Conservation (phyloP, 2,888 invertebrate genomes). For the Phasia obesa region DNA sequence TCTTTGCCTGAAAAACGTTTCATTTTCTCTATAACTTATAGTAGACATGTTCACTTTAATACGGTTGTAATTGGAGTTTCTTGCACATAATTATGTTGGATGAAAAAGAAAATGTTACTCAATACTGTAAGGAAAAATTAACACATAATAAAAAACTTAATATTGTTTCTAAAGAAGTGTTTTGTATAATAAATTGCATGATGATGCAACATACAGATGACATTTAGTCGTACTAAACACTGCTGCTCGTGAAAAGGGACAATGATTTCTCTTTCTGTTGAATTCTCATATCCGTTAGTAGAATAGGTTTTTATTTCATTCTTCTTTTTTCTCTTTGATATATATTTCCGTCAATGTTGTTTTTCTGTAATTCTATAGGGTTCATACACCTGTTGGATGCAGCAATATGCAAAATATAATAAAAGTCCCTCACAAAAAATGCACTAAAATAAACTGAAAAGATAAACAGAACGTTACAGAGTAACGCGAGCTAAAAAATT, state of each 20-base stretch:
- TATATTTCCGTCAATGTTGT: slow-evolving; percentile 18
- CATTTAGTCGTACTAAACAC: slow-evolving; percentile 8
- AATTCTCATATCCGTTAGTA: slow-evolving; percentile 79
- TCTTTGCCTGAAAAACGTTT: background rate
- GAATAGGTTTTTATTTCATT: slow-evolving; percentile 70
- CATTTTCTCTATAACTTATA: background rate
- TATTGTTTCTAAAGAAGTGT: background rate
- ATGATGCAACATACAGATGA: slow-evolving; percentile 9
- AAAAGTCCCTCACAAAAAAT: background rate
- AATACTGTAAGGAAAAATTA: slow-evolving; percentile 9
- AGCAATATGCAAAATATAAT: slow-evolving; percentile 6
- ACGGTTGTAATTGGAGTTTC: slow-evolving; percentile 23
- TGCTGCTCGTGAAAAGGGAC: slow-evolving; percentile 26
- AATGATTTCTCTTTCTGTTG: slow-evolving; percentile 61
- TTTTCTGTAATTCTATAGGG: slow-evolving; percentile 3
- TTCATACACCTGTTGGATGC: slow-evolving; percentile 57
- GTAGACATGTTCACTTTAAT: slow-evolving; percentile 24
- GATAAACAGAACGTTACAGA: slow-evolving; percentile 3
- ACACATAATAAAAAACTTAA: background rate
- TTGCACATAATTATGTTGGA: slow-evolving; percentile 51
- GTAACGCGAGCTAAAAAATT: slow-evolving; percentile 4
- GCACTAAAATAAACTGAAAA: slow-evolving; percentile 16
- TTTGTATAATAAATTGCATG: slow-evolving; percentile 20
- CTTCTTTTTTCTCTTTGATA: background rate
- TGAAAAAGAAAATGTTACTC: slow-evolving; percentile 41